Base-by-base conservation (phyloP, 2,888 invertebrate species). In the Dicyrtoma fusca region DNA sequence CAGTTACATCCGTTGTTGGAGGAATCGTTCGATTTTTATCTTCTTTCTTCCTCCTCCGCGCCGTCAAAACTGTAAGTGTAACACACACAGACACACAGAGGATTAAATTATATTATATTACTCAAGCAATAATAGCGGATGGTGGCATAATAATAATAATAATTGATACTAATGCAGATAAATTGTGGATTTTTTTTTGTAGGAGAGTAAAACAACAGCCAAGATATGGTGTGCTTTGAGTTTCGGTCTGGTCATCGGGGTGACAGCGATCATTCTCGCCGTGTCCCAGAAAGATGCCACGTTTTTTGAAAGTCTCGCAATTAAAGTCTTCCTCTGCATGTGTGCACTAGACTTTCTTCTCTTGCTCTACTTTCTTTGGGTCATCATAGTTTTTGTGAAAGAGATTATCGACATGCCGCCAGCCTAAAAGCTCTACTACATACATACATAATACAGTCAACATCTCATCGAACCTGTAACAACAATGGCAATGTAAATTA, bases 341-440 rank as follows among this genome's bases (percentile, higher is more conserved):
- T 77, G 78, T 73, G 79, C 76, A 23, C 74, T 79, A 25, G 80
- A 80, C 76, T 80, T 80, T 75, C 61, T 79, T 69, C 76, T 78
- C 34, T 72, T 80, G 57, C 79, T 80, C 75, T 80, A 80, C 70
- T 80, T 80, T 73, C 79, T 80, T 26, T 80, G 80, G 80, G 80
- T 80, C 64, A 79, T 80, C 69, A 80, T 80, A 57, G 80, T 79
- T 64, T 80, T 77, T 65, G 79, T 79, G 47, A 79, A 79, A 65
- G 80, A 71, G 47, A 78, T 76, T 59, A 77, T 80, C 44, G 80
- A 80, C 74, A 79, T 80, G 79, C 80, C 80, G 13, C 34, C 34
- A 34, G 34, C 34, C 3, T 34, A 34, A 8, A 3, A 34, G 5
- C 62, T n/a, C n/a, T n/a, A n/a, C n/a, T n/a, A n/a, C n/a, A n/a